Evolutionary conservation across 2,797 vertebrate genomes (phyloP).

Genomic region (Botia kubotai): DNA sequence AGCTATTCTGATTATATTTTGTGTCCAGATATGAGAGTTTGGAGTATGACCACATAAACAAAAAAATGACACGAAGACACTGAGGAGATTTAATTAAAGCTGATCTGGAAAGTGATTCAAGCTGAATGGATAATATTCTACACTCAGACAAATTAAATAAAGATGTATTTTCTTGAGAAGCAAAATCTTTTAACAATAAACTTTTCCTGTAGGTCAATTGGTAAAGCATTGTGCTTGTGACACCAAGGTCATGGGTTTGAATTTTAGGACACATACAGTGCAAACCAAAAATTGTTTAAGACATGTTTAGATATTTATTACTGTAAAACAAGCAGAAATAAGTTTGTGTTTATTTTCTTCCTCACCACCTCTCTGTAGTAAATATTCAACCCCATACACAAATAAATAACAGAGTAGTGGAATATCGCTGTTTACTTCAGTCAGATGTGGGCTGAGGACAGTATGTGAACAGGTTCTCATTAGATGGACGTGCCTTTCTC

Average conservation of each 20-base stretch:
- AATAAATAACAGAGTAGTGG: neutral
- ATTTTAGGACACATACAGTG: too few species aligned
- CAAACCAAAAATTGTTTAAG: too few species aligned
- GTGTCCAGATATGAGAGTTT: constrained; percentile 17
- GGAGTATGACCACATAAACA: constrained; percentile 14
- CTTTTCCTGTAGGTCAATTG: too few species aligned
- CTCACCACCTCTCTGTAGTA: neutral
- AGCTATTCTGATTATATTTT: constrained; percentile 51
- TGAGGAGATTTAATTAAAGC: neutral
- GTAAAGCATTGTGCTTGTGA: too few species aligned
- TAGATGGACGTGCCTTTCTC: constrained; percentile 19
- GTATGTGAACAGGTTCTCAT: constrained; percentile 33
- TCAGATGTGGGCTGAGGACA: neutral
- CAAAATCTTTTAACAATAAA: too few species aligned
- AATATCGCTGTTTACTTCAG: constrained; percentile 1
- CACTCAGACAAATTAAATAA: neutral
- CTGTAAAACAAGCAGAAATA: neutral
- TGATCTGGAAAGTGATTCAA: neutral
- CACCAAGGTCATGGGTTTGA: too few species aligned
- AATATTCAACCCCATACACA: neutral
- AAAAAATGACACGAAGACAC: constrained; percentile 18
- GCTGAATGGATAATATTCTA: neutral
- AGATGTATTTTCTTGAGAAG: neutral
- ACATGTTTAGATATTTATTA: neutral
- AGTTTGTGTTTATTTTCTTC: neutral